phyloP scores from a whole-genome alignment of 64 coral and sea anemone genomes.

The Stylophora pistillata region DNA sequence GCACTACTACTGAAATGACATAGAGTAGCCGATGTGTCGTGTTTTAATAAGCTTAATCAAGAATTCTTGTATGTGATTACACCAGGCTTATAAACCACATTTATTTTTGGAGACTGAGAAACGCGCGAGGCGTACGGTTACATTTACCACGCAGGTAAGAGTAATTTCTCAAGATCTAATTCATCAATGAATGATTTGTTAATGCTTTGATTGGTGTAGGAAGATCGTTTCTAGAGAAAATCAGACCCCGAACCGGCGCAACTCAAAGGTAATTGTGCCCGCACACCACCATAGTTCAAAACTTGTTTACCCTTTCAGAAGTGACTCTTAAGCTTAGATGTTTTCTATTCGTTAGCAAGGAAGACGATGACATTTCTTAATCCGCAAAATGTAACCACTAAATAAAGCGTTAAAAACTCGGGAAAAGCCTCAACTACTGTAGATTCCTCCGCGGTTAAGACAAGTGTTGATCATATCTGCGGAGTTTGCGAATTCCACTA shows the following conservation, averaged over 20 bases:
- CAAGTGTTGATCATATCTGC: background rate
- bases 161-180: background rate
- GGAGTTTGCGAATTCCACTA: background rate
- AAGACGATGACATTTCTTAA: no score
- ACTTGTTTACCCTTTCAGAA: no score
- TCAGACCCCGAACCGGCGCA: no score
- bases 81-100: background rate
- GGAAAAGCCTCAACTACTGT: background rate
- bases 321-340: no score
- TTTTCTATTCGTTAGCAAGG: no score
- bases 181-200: no score
- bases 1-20: background rate
- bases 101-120: background rate
- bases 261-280: no score
- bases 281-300: no score
- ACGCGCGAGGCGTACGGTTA: background rate
- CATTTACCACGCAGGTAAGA: background rate
- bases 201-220: no score
- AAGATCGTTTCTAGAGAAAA: no score
- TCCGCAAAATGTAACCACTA: no score
- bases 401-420: background rate
- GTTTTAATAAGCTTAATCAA: slow-evolving; percentile 11
- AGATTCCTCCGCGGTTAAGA: background rate
- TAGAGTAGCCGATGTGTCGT: background rate
- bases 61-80: background rate